Evolutionary conservation across 2,888 invertebrate genomes (phyloP), one percentile per base, ranked within the genome.

Genomic region (Notodonta dromedarius): DNA sequence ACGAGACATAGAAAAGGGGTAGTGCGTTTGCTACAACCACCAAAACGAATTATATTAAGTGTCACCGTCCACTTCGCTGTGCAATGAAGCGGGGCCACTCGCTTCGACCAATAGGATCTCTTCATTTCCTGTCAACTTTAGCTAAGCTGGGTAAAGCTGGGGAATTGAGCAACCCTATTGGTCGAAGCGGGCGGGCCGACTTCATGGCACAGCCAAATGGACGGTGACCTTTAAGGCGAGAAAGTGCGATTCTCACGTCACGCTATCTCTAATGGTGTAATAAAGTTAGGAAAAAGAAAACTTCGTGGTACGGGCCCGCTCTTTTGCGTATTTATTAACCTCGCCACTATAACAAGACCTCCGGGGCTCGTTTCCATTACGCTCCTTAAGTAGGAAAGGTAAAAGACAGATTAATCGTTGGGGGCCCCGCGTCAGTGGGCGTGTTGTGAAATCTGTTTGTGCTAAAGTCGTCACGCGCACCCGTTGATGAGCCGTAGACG

Each of bases 401-500:
- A 63, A 65, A 66, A 70, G 62, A 63, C 66, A 60, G 65, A 67
- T 68, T 74, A 71, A 76, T 71, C 66, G 70, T 71, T 68, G 69
- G 74, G 70, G 89, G 73, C 81, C 89, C 71, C 46, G 63, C 65
- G 74, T 79, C 65, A 73, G 76, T 89, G 90, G 92, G 83, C 76
- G 76, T 87, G 83, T 89, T 87, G 82, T 84, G 86, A 88, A 93
- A 93, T 93, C 93, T 92, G 93, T 92, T 92, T 91, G 90, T 85
- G 85, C 84, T 90, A 89, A 90, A 93, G 90, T 91, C 92, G 93
- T 93, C 93, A 93, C 93, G 93, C 90, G 87, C 93, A 83, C 75
- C 87, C 90, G 84, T 90, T 93, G 93, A 93, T 93, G 93, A 93
- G 93, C 85, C 86, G 86, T 84, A 87, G 91, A 92, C 93, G 93